Evolutionary conservation across 2,797 vertebrate species (phyloP).

Genomic region (Sebastes cheni): DNA sequence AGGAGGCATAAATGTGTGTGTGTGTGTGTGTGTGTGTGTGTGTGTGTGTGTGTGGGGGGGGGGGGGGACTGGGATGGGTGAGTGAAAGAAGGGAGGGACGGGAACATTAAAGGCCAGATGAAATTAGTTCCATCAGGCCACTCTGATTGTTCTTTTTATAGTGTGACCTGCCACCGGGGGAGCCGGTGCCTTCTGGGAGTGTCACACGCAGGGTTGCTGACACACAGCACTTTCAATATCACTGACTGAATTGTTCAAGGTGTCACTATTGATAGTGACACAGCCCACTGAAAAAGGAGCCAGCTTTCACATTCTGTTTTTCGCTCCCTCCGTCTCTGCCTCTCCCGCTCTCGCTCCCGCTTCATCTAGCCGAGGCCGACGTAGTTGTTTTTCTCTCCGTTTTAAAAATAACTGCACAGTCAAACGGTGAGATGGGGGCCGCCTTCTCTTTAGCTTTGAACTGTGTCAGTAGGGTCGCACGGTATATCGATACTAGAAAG

Average conservation of each 20-base stretch:
- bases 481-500: too few relatives aligned
- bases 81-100: conserved; percentile 37
- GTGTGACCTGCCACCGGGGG: conserved; percentile 74
- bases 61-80: neutral
- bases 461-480: neutral
- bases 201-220: conserved; percentile 72
- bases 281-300: conserved; percentile 60
- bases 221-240: conserved; percentile 80
- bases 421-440: neutral
- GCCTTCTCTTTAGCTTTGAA: conserved; percentile 6
- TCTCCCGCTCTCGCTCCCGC: conserved; percentile 7
- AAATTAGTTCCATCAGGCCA: conserved; percentile 82
- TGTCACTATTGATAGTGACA: conserved; percentile 81
- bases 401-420: conserved; percentile 50
- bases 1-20: conserved; percentile 29
- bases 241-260: conserved; percentile 80
- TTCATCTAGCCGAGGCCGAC: neutral
- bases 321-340: conserved; percentile 51
- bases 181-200: conserved; percentile 75
- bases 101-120: conserved; percentile 77
- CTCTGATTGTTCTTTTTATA: conserved; percentile 82
- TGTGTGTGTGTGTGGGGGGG: neutral
- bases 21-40: neutral
- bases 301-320: conserved; percentile 69
- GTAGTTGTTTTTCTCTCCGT: conserved; percentile 38